phyloP scores from a whole-genome alignment of 1,140 invertebrate species.

The Drosophila nebulosa region DNA sequence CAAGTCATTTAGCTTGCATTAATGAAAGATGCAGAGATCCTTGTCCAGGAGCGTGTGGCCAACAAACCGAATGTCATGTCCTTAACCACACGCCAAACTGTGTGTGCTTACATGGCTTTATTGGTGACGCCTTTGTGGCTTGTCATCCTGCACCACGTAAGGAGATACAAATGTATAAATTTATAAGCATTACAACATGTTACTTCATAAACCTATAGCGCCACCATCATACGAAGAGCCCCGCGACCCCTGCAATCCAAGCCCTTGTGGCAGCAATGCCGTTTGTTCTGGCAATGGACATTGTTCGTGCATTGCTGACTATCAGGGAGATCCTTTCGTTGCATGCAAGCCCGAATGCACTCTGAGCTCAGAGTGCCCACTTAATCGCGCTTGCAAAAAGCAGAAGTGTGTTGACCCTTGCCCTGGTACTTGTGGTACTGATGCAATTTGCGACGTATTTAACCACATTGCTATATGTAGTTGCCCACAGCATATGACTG shows the following conservation, averaged over 20 bases:
- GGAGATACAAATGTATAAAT: slow-evolving; percentile 21
- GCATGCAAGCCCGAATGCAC: slow-evolving; percentile 91
- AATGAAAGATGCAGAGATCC: slow-evolving; percentile 88
- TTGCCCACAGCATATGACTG: slow-evolving; percentile 86
- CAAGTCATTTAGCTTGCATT: slow-evolving; percentile 85
- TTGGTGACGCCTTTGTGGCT: slow-evolving; percentile 89
- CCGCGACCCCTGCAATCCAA: slow-evolving; percentile 83
- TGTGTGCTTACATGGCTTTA: slow-evolving; percentile 87
- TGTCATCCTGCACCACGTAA: slow-evolving; percentile 82
- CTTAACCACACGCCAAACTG: slow-evolving; percentile 92
- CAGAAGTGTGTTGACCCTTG: slow-evolving; percentile 90
- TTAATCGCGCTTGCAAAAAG: slow-evolving; percentile 86
- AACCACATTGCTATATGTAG: slow-evolving; percentile 90
- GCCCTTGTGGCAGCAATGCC: slow-evolving; percentile 84
- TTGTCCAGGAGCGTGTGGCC: slow-evolving; percentile 89
- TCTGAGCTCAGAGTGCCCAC: slow-evolving; percentile 90
- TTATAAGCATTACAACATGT: not conserved
- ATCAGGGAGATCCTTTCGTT: slow-evolving; percentile 85
- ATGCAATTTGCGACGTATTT: slow-evolving; percentile 88
- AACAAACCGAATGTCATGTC: slow-evolving; percentile 90
- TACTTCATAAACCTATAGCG: slow-evolving; percentile 60
- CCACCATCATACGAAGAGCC: slow-evolving; percentile 71
- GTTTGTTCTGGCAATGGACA: slow-evolving; percentile 87
- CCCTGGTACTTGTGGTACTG: slow-evolving; percentile 87
- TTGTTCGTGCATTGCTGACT: slow-evolving; percentile 85